phyloP scores from a whole-genome alignment of 2,113 vertebrate species.

The Puntigrus tetrazona region DNA sequence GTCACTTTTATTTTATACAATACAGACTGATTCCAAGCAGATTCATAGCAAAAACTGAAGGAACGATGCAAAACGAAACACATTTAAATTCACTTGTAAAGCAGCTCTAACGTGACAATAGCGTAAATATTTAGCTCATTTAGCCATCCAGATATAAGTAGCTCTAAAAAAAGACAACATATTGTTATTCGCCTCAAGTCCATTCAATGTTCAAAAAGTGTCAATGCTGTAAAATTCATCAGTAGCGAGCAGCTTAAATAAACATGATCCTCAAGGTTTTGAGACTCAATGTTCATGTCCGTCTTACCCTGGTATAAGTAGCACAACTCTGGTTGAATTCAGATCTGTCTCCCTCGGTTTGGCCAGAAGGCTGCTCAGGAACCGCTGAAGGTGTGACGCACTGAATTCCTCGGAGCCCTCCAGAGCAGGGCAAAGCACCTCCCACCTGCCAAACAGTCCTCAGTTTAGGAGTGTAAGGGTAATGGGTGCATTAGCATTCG shows the following conservation, averaged over 20 bases:
- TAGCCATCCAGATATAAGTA: background rate
- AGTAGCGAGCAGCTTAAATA: background rate
- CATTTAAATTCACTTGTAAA: too few species aligned
- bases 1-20: too few species aligned
- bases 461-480: background rate
- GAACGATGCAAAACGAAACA: too few species aligned
- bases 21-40: too few species aligned
- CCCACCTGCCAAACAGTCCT: slow-evolving; percentile 77
- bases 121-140: too few species aligned
- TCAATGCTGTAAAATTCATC: background rate
- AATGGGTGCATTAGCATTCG: background rate
- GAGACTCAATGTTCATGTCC: background rate
- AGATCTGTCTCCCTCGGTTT: slow-evolving; percentile 72
- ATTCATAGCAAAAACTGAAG: too few species aligned
- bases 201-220: background rate
- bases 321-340: slow-evolving; percentile 74
- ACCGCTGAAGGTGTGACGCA: slow-evolving; percentile 85
- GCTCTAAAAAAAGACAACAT: background rate
- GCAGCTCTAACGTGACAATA: too few species aligned
- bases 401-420: slow-evolving; percentile 83
- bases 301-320: slow-evolving; percentile 87
- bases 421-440: slow-evolving; percentile 81
- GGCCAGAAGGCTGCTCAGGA: slow-evolving; percentile 80
- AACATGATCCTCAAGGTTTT: background rate
- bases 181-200: background rate